These are phyloP conservation scores for Diadophis punctatus DNA, from an alignment of 2,113 vertebrate species.

Conservation along the genomic window DNA sequence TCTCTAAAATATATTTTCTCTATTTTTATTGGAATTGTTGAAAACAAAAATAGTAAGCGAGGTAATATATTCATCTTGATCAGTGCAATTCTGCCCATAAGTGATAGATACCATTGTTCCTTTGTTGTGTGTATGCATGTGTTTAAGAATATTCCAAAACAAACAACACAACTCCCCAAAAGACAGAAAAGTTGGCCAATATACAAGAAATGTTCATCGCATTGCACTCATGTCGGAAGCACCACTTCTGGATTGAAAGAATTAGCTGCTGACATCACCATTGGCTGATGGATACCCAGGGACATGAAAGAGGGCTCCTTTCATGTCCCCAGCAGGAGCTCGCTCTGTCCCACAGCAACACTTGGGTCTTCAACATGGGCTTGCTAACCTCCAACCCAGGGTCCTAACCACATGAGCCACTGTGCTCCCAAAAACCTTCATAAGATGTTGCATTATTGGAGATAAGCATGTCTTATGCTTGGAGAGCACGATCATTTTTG, in stretches of 20 bases:
- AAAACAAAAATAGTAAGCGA: no score
- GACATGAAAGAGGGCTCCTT: background rate
- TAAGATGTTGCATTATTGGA: background rate
- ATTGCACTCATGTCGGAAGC: background rate
- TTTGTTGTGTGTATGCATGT: background rate
- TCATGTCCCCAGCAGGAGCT: background rate
- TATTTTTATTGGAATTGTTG: no score
- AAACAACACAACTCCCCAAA: background rate
- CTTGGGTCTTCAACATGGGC: background rate
- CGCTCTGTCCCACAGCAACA: background rate
- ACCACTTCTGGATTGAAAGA: background rate
- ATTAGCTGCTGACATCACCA: background rate
- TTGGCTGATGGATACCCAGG: background rate
- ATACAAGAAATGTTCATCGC: background rate
- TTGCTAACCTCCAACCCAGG: background rate
- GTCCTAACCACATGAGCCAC: background rate
- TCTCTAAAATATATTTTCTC: no score
- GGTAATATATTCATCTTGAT: no score
- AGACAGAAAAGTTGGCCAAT: background rate
- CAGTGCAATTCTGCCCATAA: no score
- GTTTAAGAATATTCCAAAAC: background rate
- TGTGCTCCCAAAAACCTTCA: background rate
- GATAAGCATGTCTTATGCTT: background rate
- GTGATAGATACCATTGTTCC: background rate
- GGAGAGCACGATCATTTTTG: background rate